Percentiles rank a stretch among this genome's conserved stretches.
phyloP scores from a whole-genome alignment of 2,888 invertebrate species.

The Perizoma flavofasciatum region DNA sequence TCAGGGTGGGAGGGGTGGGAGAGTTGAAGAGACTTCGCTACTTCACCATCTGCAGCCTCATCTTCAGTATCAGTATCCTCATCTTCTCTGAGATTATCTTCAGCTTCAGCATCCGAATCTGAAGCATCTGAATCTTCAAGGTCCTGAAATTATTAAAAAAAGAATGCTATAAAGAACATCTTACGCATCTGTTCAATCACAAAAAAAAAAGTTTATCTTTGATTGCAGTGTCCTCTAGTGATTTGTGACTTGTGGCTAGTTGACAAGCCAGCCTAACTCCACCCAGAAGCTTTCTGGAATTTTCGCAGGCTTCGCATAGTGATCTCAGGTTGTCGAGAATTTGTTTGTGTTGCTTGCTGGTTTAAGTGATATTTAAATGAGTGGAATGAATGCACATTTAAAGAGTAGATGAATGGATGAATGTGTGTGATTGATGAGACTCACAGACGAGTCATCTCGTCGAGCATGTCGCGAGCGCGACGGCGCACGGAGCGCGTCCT shows the following conservation, averaged over 20 bases:
- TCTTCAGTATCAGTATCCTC: conserved; percentile 54
- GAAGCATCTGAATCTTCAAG: conserved; percentile 60
- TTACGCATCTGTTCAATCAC: no score
- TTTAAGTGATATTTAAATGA: no score
- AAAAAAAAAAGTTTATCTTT: no score
- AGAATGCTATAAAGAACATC: not conserved
- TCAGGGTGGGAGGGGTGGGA: conserved; percentile 46
- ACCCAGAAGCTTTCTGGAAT: no score
- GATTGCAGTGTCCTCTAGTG: no score
- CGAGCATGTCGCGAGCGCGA: conserved; percentile 26
- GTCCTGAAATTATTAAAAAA: conserved; percentile 47
- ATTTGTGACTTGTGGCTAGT: no score
- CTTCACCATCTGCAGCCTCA: conserved; percentile 55
- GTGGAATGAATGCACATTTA: no score
- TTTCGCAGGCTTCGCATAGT: no score
- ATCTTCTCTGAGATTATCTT: conserved; percentile 29
- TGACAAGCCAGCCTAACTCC: no score
- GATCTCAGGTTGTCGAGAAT: no score
- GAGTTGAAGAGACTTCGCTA: conserved; percentile 49
- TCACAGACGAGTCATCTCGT: conserved; percentile 64
- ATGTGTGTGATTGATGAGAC: conserved; percentile 27
- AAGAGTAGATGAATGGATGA: no score
- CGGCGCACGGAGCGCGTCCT: conserved; percentile 35
- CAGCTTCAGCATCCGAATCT: conserved; percentile 31
- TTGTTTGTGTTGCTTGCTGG: no score